Base-by-base conservation (phyloP, 2,888 invertebrate species). In the Idaea biselata region DNA sequence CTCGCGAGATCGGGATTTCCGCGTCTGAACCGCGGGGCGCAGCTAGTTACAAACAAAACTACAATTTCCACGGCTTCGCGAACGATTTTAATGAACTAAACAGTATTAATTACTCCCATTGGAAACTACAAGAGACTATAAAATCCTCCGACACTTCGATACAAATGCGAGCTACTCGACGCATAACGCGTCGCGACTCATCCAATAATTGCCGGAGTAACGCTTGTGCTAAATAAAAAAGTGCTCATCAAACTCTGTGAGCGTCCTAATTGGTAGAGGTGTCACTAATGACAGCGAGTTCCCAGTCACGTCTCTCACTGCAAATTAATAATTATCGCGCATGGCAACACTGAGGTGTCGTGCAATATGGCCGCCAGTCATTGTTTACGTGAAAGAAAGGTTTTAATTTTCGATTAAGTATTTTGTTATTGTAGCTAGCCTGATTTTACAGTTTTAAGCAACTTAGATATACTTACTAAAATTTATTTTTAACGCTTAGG, bases 311-410 rank as follows among this genome's bases (percentile, higher is more conserved):
- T 81, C 68, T 70, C 72, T 72, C 80, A 81, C 81, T 83, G 89
- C 88, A 88, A 90, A 91, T 91, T 91, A 91, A 88, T 91, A 91
- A 91, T 92, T 91, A 91, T 91, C 82, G 82, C 89, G 90, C 87
- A 84, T 91, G 89, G 90, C 84, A 90, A 89, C 91, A 90, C 88
- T 80, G 84, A 81, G 81, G 78, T 77, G 76, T 77, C 78, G 81
- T 77, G 74, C 88, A 90, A 89, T 83, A 92, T 90, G 88, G 89
- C 89, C 80, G 88, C 83, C 83, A 72, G 73, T 79, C 74, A 88
- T 91, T 89, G 89, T 89, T 83, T 78, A 78, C 63, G 68, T 80
- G 73, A 78, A 83, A 81, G 70, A 76, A 75, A 79, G 73, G 18
- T 78, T 79, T 82, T 84, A 82, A 84, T 82, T 83, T 81, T 83